phyloP scores from a whole-genome alignment of 2,797 vertebrate species.

The Silurus lanzhouensis region DNA sequence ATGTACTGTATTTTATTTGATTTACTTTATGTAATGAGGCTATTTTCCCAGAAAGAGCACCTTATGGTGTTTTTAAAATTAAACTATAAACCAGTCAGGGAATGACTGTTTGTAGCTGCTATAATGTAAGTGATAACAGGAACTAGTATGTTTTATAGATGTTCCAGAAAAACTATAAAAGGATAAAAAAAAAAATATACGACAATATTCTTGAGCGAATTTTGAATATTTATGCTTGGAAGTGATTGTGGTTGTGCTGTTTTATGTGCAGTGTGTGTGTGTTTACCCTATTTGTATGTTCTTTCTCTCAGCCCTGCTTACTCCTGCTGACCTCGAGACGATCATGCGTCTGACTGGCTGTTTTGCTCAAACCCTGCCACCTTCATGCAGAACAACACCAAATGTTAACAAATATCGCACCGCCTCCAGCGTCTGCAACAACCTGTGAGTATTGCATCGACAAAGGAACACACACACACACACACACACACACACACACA shows the following conservation, averaged over 20 bases:
- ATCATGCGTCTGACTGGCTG: slow-evolving; percentile 80
- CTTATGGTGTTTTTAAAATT: too few species aligned
- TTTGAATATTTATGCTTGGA: too few species aligned
- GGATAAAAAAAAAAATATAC: too few species aligned
- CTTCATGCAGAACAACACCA: slow-evolving; percentile 59
- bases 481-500: too few species aligned
- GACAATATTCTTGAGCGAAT: too few species aligned
- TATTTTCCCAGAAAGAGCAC: too few species aligned
- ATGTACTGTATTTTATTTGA: too few species aligned
- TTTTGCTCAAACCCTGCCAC: slow-evolving; percentile 60
- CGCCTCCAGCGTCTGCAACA: slow-evolving; percentile 84
- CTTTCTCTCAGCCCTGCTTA: slow-evolving; percentile 78
- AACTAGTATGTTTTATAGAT: neutral
- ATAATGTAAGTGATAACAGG: neutral
- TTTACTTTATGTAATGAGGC: too few species aligned
- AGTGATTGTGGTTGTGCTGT: too few species aligned
- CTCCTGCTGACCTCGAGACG: slow-evolving; percentile 65
- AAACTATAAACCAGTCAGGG: neutral
- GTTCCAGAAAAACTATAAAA: neutral
- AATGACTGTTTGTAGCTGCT: neutral
- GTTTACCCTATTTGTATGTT: neutral
- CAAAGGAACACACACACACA: neutral
- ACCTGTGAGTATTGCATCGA: slow-evolving; percentile 69
- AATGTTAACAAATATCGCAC: slow-evolving; percentile 75
- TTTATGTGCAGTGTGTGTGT: too few species aligned